Percentiles rank a stretch among this genome's conserved stretches.
phyloP scores from a whole-genome alignment of 2,113 vertebrate genomes.

The Sakesphorus luctuosus region DNA sequence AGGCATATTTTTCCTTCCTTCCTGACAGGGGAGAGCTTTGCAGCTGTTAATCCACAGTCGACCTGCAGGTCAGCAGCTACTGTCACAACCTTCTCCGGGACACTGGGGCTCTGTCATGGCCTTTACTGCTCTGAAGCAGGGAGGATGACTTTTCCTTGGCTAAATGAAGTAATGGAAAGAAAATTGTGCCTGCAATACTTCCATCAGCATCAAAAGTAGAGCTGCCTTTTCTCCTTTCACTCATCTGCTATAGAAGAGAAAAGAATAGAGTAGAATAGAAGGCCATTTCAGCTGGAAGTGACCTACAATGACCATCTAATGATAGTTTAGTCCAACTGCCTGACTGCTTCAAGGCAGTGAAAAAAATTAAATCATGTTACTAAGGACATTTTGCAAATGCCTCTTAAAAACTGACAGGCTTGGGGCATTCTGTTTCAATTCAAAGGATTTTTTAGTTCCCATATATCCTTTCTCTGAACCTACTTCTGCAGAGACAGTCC shows the following conservation, averaged over 20 bases:
- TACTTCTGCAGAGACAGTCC: neutral
- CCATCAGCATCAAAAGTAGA: neutral
- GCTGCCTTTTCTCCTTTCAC: neutral
- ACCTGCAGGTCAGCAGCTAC: neutral
- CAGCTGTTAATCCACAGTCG: neutral
- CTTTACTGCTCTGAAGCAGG: neutral
- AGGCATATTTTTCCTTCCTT: accelerated
- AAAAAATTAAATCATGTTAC: neutral
- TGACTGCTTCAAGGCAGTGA: neutral
- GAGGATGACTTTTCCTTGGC: neutral
- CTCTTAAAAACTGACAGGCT: neutral
- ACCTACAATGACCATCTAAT: neutral
- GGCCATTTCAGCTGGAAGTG: neutral
- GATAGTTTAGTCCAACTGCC: neutral
- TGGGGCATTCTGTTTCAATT: neutral
- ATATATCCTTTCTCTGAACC: neutral
- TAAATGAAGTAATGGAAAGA: neutral
- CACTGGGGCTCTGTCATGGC: neutral
- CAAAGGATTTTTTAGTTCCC: neutral
- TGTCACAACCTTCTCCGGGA: neutral
- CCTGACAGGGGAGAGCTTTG: neutral
- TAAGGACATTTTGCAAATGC: neutral
- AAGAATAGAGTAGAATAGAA: neutral
- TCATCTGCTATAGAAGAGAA: neutral
- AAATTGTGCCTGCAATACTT: neutral